Percentiles rank a stretch among this genome's conserved stretches.
phyloP scores from a whole-genome alignment of 2,797 vertebrate species.

The Chelon auratus region DNA sequence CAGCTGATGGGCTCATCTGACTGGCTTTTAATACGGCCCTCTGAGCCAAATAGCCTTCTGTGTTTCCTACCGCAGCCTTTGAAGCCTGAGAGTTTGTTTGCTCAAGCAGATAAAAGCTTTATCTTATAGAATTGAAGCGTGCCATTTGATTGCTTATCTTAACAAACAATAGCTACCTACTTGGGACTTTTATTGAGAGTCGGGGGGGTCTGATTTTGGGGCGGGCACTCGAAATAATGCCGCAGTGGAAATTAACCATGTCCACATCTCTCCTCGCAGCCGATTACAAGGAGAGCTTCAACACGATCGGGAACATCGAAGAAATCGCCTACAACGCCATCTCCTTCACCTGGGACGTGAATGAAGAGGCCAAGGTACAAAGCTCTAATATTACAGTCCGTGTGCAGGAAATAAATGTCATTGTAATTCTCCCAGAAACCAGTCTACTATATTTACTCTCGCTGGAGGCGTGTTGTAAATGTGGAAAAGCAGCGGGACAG shows the following conservation, averaged over 20 bases:
- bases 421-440: constrained; percentile 59
- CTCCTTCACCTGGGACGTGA: constrained; percentile 99
- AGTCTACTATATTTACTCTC: constrained; percentile 50
- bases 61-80: constrained; percentile 69
- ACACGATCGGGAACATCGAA: constrained; percentile 97
- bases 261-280: constrained; percentile 77
- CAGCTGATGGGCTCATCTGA: constrained; percentile 32
- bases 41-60: constrained; percentile 42
- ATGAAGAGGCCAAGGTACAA: constrained; percentile 96
- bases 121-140: constrained; percentile 75
- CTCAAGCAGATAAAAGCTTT: constrained; percentile 78
- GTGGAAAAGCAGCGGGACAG: constrained; percentile 65
- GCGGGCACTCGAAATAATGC: neutral
- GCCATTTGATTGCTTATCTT: constrained; percentile 80
- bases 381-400: neutral
- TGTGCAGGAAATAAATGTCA: constrained; percentile 28
- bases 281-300: constrained; percentile 99
- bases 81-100: constrained; percentile 80
- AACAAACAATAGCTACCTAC: constrained; percentile 62
- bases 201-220: neutral
- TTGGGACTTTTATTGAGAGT: constrained; percentile 55
- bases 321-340: constrained; percentile 98
- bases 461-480: constrained; percentile 51
- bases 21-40: constrained; percentile 36
- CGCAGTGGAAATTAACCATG: neutral